Evolutionary conservation across 2,888 invertebrate genomes (phyloP).

Genomic region (Sarcophaga variegata): DNA sequence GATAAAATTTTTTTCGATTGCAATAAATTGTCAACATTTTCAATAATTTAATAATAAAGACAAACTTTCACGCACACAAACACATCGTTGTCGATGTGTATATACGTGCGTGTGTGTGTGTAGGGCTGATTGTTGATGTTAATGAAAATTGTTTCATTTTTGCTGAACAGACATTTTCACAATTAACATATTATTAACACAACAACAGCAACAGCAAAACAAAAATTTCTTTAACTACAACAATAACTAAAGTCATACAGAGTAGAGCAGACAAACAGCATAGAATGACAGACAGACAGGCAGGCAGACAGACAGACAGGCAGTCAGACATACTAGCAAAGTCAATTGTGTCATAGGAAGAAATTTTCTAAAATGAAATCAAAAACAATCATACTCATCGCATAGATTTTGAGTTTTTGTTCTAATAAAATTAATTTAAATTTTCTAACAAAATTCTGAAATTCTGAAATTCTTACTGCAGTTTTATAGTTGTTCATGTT

Average conservation of each 20-base stretch:
- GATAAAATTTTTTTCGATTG: neutral
- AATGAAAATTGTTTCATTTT: conserved; percentile 58
- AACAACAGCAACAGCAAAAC: conserved; percentile 32
- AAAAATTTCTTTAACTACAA: neutral
- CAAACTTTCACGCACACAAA: neutral
- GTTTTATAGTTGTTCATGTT: conserved; percentile 12
- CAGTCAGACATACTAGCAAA: too few species aligned
- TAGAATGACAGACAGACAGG: conserved; percentile 8
- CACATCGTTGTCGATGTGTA: neutral
- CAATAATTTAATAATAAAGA: conserved; percentile 24
- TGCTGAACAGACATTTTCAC: conserved; percentile 60
- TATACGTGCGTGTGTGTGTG: neutral
- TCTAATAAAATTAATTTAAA: conserved; percentile 60
- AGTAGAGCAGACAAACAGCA: neutral
- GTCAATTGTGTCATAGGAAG: too few species aligned
- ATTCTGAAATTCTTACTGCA: neutral
- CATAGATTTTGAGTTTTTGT: conserved; percentile 7
- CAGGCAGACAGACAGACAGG: conserved; percentile 21
- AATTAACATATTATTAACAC: conserved; percentile 67
- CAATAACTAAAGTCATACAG: neutral
- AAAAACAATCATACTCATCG: neutral
- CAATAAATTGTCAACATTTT: conserved; percentile 28
- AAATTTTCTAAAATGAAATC: neutral
- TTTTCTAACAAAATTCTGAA: conserved; percentile 46
- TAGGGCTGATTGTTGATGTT: neutral